Evolutionary conservation across 2,797 vertebrate species (phyloP).

Genomic region (Arnoldichthys spilopterus): DNA sequence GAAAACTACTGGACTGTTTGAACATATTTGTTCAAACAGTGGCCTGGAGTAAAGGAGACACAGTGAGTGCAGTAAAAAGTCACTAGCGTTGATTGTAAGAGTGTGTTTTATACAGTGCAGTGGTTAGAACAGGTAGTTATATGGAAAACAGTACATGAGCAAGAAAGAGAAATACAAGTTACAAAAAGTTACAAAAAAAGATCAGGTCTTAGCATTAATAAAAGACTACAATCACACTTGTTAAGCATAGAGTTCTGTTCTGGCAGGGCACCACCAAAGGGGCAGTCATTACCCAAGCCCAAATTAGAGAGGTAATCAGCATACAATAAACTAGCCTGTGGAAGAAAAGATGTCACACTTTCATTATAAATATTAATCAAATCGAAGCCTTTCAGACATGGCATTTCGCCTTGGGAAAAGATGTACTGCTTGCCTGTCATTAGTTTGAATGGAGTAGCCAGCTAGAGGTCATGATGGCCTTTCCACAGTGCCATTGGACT

Average conservation of each 20-base stretch:
- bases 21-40: background rate
- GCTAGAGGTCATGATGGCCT: constrained; percentile 66
- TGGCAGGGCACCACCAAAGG: constrained; percentile 43
- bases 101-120: constrained; percentile 4
- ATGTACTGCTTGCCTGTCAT: constrained; percentile 75
- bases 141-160: constrained; percentile 24
- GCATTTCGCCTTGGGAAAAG: constrained; percentile 76
- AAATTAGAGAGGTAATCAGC: constrained; percentile 70
- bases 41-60: background rate
- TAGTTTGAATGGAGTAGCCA: constrained; percentile 74
- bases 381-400: constrained; percentile 77
- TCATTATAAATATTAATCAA: constrained; percentile 81
- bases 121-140: constrained; percentile 19
- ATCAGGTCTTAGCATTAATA: constrained; percentile 17
- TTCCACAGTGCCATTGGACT: constrained; percentile 47
- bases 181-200: background rate
- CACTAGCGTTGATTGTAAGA: background rate
- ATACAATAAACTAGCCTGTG: constrained; percentile 70
- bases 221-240: constrained; percentile 32
- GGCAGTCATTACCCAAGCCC: constrained; percentile 54
- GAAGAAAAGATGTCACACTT: constrained; percentile 68
- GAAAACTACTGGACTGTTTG: constrained; percentile 4
- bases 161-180: background rate
- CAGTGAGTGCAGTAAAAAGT: background rate
- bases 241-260: constrained; percentile 29